phyloP scores from a whole-genome alignment of 1,140 invertebrate genomes.

The Argopecten irradians region DNA sequence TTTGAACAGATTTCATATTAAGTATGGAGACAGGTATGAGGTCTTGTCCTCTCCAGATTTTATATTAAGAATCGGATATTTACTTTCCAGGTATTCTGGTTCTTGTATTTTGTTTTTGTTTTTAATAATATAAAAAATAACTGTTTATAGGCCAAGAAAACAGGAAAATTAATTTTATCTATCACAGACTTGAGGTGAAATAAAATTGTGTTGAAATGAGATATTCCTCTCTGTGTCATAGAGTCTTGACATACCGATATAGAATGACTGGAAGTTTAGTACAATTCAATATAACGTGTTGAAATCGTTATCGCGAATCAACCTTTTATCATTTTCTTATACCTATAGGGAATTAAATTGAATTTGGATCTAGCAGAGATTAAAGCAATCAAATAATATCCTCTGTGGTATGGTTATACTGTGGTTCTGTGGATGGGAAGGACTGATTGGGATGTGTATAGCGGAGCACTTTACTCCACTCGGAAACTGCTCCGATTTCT shows the following conservation, averaged over 20 bases:
- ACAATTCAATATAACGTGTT: not conserved
- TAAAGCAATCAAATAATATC: not conserved
- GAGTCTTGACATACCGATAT: not conserved
- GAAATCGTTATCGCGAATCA: not conserved
- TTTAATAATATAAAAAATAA: no score
- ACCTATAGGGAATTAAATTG: conserved; percentile 9
- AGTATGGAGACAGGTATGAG: no score
- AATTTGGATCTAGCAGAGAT: not conserved
- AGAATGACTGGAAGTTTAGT: not conserved
- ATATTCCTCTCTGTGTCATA: not conserved
- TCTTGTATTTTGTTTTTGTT: no score
- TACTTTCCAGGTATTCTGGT: no score
- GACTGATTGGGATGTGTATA: not conserved
- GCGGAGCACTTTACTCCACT: not conserved
- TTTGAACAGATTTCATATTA: no score
- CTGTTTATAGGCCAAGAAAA: no score
- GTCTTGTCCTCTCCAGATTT: no score
- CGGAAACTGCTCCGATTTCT: not conserved
- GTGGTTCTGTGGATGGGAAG: not conserved
- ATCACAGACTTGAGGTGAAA: no score
- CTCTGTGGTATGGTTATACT: not conserved
- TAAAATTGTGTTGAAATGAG: not conserved
- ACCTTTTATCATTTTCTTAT: not conserved
- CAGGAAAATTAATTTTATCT: no score
- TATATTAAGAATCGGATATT: no score